Evolutionary conservation across 53 echinoderm and acorn worm species (phyloP).

Genomic region (Temnopleurus reevesii): DNA sequence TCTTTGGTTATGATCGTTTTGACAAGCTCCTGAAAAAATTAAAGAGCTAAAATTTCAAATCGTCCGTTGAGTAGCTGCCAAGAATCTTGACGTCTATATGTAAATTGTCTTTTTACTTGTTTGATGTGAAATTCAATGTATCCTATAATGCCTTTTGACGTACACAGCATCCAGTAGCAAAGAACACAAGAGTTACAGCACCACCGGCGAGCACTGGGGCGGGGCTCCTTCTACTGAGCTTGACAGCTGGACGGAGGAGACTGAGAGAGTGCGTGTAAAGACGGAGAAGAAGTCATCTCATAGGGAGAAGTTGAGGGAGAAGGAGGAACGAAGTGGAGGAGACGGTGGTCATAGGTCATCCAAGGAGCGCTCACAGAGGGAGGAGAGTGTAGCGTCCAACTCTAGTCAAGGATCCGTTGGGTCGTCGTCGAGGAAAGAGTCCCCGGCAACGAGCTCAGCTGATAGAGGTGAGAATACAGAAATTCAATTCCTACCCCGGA

Average conservation of each 20-base stretch:
- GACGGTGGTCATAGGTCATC: slow-evolving; percentile 50
- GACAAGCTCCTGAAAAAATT: no score
- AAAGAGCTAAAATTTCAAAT: no score
- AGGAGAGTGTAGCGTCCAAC: slow-evolving; percentile 84
- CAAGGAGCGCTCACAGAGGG: slow-evolving; percentile 66
- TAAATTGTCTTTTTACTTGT: neutral
- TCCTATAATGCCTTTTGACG: no score
- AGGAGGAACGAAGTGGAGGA: slow-evolving; percentile 23
- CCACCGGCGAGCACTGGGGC: slow-evolving; percentile 31
- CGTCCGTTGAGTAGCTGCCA: no score
- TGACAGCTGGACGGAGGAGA: slow-evolving; percentile 25
- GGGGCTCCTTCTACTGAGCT: neutral
- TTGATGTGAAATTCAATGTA: neutral
- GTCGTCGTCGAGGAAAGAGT: slow-evolving; percentile 68
- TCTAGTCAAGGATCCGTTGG: slow-evolving; percentile 87
- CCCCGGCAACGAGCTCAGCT: slow-evolving; percentile 71
- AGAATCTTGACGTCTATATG: no score
- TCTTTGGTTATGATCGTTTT: no score
- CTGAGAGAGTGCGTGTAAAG: neutral
- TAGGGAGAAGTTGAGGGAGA: neutral
- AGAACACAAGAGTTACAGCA: slow-evolving; percentile 49
- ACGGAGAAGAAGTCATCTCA: slow-evolving; percentile 34
- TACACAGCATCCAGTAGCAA: slow-evolving; percentile 10
- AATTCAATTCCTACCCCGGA: no score
- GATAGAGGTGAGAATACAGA: slow-evolving; percentile 68